Percentiles rank a stretch among this genome's conserved stretches.
phyloP scores from a whole-genome alignment of 2,113 vertebrate genomes.

The Cebus imitator region DNA sequence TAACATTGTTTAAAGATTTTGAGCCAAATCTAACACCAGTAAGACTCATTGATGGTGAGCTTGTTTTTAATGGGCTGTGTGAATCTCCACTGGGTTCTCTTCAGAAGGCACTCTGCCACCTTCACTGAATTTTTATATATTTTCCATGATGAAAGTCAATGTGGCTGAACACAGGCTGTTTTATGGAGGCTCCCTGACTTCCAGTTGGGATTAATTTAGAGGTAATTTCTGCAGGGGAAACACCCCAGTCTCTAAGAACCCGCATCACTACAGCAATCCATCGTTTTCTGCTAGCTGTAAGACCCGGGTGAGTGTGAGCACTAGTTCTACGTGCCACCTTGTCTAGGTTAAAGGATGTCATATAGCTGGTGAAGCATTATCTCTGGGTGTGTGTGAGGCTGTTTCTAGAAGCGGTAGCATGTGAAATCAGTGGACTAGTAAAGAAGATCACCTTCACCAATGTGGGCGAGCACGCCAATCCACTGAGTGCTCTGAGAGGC shows the following conservation, averaged over 20 bases:
- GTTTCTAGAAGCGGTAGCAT: neutral
- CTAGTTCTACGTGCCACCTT: neutral
- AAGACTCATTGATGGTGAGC: neutral
- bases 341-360: neutral
- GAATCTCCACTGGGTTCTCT: neutral
- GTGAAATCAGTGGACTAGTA: neutral
- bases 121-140: neutral
- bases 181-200: neutral
- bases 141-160: neutral
- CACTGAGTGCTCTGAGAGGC: too few species aligned
- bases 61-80: neutral
- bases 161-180: neutral
- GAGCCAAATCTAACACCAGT: neutral
- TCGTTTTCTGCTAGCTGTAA: neutral
- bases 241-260: neutral
- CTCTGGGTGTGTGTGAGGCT: neutral
- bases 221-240: neutral
- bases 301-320: neutral
- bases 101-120: neutral
- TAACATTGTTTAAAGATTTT: neutral
- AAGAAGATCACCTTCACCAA: neutral
- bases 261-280: neutral
- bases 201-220: neutral
- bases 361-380: neutral
- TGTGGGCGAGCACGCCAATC: neutral